Conservation (phyloP, 2,888 invertebrate genomes). For the Ceraclea dissimilis region DNA sequence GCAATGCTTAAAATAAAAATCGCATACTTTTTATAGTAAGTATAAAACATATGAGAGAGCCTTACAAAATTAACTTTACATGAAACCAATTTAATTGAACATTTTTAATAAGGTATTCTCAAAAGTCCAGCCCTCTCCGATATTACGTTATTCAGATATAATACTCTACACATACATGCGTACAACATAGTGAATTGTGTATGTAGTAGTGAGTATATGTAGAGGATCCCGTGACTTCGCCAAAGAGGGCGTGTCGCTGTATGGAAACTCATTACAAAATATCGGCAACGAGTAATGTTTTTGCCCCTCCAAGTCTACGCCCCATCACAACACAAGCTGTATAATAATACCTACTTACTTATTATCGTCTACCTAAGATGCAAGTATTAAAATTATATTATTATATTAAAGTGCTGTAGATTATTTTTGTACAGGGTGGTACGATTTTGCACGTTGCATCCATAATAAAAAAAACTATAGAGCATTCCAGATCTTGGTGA, state of each 20-base stretch:
- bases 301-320: background rate
- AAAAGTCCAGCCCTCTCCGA: background rate
- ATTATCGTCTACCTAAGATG: background rate
- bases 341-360: background rate
- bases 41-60: no score
- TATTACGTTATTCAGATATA: constrained; percentile 21
- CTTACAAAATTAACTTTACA: background rate
- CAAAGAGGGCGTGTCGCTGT: constrained; percentile 21
- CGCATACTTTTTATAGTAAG: no score
- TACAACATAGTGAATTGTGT: constrained; percentile 9
- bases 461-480: no score
- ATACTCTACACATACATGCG: no score
- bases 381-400: no score
- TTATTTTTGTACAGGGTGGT: no score
- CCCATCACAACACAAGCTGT: background rate
- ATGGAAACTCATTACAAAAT: constrained; percentile 26
- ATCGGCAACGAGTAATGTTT: constrained; percentile 20
- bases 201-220: background rate
- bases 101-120: constrained; percentile 8
- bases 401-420: no score
- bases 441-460: no score
- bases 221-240: no score
- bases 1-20: no score
- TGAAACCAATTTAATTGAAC: constrained; percentile 6
- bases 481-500: no score